phyloP scores from a whole-genome alignment of 2,113 vertebrate species.

The Penelope pileata region DNA sequence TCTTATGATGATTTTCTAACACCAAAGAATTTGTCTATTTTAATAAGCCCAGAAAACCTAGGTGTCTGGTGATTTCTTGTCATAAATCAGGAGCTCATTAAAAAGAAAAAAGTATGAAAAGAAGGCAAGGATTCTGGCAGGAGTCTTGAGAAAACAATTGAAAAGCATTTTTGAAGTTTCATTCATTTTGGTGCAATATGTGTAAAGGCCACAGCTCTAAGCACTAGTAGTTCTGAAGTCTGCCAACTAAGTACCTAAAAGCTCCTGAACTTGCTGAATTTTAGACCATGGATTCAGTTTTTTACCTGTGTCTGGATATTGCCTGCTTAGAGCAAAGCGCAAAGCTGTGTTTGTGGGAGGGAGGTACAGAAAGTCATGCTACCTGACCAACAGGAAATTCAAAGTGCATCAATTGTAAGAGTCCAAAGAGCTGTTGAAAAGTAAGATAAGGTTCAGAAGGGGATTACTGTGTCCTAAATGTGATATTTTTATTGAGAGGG shows the following conservation, averaged over 20 bases:
- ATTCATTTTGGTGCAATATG: constrained; percentile 26
- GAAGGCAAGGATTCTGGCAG: constrained; percentile 34
- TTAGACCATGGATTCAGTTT: background rate
- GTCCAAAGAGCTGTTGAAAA: constrained; percentile 76
- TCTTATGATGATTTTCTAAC: constrained; percentile 39
- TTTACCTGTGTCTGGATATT: constrained; percentile 26
- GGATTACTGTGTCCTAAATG: constrained; percentile 64
- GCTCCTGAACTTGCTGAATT: constrained; percentile 30
- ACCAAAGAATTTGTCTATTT: constrained; percentile 67
- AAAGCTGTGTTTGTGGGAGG: constrained; percentile 61
- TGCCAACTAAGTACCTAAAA: constrained; percentile 41
- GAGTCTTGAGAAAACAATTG: constrained; percentile 52
- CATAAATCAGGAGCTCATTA: constrained; percentile 73
- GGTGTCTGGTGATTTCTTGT: constrained; percentile 72
- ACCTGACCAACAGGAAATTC: constrained; percentile 77
- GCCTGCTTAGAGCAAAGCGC: background rate
- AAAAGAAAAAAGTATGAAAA: constrained; percentile 63
- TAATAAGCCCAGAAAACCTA: constrained; percentile 72
- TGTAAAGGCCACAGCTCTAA: constrained; percentile 30
- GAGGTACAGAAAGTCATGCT: constrained; percentile 67
- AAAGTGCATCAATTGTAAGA: constrained; percentile 65
- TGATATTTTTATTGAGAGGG: constrained; percentile 60
- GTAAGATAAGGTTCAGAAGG: constrained; percentile 72
- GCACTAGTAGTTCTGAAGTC: constrained; percentile 6
- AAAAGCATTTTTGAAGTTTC: constrained; percentile 48